phyloP scores from a whole-genome alignment of 2,113 vertebrate genomes.

The Ailuropoda melanoleuca region DNA sequence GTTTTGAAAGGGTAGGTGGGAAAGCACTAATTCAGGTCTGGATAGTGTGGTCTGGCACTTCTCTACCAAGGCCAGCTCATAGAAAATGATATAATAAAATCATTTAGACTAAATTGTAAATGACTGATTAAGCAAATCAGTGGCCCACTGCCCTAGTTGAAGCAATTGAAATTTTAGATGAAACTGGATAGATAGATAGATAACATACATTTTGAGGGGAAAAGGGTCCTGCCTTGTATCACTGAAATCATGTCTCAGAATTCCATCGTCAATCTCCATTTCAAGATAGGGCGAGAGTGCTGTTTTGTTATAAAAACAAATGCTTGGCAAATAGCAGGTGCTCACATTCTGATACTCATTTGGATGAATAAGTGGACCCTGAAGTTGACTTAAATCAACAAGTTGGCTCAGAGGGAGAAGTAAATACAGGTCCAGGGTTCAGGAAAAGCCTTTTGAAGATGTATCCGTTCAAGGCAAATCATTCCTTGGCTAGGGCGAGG shows the following conservation, averaged over 20 bases:
- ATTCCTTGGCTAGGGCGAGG: not conserved
- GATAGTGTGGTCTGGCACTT: not conserved
- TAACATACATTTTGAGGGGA: not conserved
- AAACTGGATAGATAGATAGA: not conserved
- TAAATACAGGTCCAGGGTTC: not conserved
- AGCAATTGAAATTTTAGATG: not conserved
- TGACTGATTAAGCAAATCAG: not conserved
- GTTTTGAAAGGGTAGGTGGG: not conserved
- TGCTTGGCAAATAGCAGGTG: not conserved
- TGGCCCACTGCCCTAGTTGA: not conserved
- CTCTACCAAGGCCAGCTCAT: not conserved
- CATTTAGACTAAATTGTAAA: not conserved
- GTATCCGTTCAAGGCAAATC: not conserved
- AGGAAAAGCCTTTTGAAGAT: not conserved
- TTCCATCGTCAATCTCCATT: not conserved
- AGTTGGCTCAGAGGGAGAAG: not conserved
- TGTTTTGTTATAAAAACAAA: not conserved
- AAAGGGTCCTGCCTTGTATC: not conserved
- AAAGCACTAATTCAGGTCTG: not conserved
- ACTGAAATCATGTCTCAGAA: not conserved
- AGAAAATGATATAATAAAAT: not conserved
- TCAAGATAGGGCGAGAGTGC: not conserved
- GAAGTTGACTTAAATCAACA: not conserved
- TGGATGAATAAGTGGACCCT: not conserved
- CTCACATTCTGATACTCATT: not conserved